Conservation (phyloP, 2,113 vertebrate species). For the Caloenas nicobarica region DNA sequence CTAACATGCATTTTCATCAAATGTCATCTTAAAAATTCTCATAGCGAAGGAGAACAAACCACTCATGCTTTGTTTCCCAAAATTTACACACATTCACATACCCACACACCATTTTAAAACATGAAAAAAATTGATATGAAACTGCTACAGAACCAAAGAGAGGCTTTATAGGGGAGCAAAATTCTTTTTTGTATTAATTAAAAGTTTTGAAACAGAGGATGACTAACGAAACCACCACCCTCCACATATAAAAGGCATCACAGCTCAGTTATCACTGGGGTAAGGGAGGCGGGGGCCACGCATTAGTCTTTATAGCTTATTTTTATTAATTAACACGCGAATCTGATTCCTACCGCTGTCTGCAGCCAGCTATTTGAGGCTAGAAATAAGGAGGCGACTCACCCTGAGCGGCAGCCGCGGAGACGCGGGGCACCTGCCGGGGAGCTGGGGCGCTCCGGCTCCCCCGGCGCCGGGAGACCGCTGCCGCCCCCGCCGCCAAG, state of each 20-base stretch:
- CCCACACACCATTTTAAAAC: not conserved
- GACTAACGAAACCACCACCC: not conserved
- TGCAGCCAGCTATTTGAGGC: not conserved
- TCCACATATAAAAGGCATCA: fast-evolving
- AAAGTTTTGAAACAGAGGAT: not conserved
- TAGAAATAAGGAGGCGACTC: not conserved
- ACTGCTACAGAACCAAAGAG: not conserved
- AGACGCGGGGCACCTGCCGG: not conserved
- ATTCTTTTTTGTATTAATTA: not conserved
- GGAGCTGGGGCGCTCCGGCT: not conserved
- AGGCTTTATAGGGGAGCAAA: not conserved
- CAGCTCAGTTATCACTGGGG: fast-evolving
- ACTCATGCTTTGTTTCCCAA: not conserved
- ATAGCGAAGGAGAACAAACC: not conserved
- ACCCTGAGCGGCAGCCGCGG: not conserved
- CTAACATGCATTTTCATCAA: not conserved
- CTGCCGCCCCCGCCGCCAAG: not conserved
- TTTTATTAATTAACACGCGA: not conserved
- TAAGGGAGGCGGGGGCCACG: too few species aligned
- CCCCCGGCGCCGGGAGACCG: not conserved
- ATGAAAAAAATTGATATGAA: not conserved
- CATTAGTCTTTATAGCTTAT: fast-evolving
- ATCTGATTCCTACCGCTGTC: fast-evolving
- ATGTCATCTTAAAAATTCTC: not conserved
- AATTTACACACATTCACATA: not conserved